Percentiles rank a stretch among this genome's conserved stretches.
These are phyloP conservation scores for Macrotus californicus DNA, from an alignment of 2,113 vertebrate species.

Conservation along the genomic window DNA sequence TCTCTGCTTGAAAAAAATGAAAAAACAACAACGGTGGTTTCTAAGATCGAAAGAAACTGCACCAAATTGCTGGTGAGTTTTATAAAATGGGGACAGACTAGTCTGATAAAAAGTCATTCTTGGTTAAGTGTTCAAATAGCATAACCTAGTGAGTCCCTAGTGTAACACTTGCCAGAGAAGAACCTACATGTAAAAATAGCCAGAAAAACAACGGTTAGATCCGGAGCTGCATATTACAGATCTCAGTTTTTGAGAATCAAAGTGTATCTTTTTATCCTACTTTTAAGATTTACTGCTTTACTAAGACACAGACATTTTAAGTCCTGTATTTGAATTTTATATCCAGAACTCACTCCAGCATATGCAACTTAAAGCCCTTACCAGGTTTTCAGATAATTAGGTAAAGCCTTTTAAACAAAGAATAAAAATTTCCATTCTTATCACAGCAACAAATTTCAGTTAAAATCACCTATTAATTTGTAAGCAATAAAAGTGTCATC, in stretches of 20 bases:
- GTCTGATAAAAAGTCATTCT: neutral
- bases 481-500: constrained; percentile 6
- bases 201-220: neutral
- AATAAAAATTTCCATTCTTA: constrained; percentile 7
- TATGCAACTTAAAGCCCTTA: neutral
- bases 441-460: neutral
- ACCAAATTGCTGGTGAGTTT: neutral
- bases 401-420: neutral
- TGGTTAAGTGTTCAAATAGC: neutral
- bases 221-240: neutral
- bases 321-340: neutral
- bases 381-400: constrained; percentile 18
- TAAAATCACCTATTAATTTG: neutral
- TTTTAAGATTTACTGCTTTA: neutral
- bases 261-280: neutral
- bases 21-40: neutral
- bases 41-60: constrained; percentile 6
- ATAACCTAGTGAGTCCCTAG: neutral
- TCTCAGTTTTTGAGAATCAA: neutral
- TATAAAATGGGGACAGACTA: neutral
- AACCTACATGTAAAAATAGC: neutral
- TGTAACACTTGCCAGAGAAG: neutral
- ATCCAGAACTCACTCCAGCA: neutral
- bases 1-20: constrained; percentile 31
- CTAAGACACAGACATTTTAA: neutral